These are phyloP conservation scores for Diarsia dahlii DNA, from an alignment of 2,888 invertebrate species.

Conservation along the genomic window DNA sequence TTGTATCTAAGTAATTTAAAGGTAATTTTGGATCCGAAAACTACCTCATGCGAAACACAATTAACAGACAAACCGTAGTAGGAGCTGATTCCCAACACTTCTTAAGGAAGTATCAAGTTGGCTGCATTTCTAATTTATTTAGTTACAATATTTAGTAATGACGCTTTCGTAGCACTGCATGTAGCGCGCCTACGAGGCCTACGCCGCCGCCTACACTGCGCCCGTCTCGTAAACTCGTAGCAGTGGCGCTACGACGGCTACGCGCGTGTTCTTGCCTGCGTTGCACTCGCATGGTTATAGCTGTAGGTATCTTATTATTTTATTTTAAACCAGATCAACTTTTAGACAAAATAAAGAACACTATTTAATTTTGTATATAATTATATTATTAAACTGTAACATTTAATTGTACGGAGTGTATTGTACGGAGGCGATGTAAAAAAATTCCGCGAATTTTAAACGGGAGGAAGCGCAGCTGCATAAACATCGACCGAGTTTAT, in stretches of 20 bases:
- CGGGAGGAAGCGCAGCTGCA: slow-evolving; percentile 69
- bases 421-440: slow-evolving; percentile 77
- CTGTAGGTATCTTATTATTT: background rate
- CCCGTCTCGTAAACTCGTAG: background rate
- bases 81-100: background rate
- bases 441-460: slow-evolving; percentile 44
- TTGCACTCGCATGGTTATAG: no score
- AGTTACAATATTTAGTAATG: no score
- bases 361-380: background rate
- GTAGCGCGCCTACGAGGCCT: slow-evolving; percentile 27
- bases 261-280: slow-evolving; percentile 2
- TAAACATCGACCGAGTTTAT: slow-evolving; percentile 59
- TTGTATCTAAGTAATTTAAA: background rate
- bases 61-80: background rate
- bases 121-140: background rate
- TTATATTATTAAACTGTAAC: slow-evolving; percentile 74
- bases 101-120: background rate
- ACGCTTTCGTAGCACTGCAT: slow-evolving; percentile 14
- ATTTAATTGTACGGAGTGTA: slow-evolving; percentile 81
- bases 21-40: slow-evolving; percentile 11
- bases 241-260: background rate
- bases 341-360: background rate
- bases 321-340: background rate
- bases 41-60: background rate
- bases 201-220: background rate